phyloP scores from a whole-genome alignment of 2,797 vertebrate species.

The Lacerta viridis region DNA sequence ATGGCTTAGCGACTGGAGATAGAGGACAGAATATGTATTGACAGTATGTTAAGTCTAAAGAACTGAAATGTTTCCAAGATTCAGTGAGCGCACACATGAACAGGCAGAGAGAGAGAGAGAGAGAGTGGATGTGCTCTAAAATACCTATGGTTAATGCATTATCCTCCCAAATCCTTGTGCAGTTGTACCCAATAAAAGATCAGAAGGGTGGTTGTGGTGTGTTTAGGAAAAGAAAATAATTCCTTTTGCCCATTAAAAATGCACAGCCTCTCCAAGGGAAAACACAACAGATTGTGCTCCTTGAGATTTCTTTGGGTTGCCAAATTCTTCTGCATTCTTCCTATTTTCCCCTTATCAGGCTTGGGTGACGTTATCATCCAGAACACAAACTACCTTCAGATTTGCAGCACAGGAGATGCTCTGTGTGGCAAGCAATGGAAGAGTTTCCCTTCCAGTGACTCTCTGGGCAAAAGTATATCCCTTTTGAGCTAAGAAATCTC shows the following conservation, averaged over 20 bases:
- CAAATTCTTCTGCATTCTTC: constrained; percentile 10
- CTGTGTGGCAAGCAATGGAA: neutral
- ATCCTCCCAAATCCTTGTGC: neutral
- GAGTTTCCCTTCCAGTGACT: neutral
- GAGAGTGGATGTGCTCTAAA: neutral
- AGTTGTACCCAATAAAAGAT: neutral
- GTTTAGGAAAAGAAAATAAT: neutral
- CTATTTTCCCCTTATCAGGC: neutral
- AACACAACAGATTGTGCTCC: neutral
- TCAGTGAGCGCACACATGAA: neutral
- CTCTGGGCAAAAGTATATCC: constrained; percentile 38
- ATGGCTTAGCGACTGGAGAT: neutral
- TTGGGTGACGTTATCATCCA: neutral
- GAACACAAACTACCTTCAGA: neutral
- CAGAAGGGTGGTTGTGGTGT: neutral
- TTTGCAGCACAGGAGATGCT: neutral
- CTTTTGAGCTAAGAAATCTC: constrained; percentile 19
- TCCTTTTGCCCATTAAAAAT: constrained; percentile 5
- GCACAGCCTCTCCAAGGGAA: neutral
- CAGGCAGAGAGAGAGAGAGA: neutral
- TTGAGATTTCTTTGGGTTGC: neutral
- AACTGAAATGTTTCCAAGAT: neutral
- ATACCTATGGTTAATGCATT: too few species aligned
- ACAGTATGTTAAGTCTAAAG: neutral
- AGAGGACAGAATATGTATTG: neutral